Percentiles rank a stretch among this genome's conserved stretches.
Evolutionary conservation across 1,140 invertebrate genomes (phyloP).

Genomic region (Penaeus indicus): DNA sequence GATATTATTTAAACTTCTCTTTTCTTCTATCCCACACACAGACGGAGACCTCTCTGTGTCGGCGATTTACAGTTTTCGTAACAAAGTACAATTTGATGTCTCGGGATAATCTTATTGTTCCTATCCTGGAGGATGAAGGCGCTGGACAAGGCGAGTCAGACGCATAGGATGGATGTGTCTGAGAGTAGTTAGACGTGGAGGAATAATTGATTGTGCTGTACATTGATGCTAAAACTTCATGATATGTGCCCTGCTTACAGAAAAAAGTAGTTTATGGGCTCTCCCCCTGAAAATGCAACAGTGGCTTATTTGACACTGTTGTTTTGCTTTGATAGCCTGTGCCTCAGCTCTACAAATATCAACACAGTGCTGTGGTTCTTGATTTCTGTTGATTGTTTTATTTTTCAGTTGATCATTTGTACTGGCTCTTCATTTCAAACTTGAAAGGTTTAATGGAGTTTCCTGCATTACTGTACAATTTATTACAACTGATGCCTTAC

Average conservation of each 20-base stretch:
- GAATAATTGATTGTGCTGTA: not conserved
- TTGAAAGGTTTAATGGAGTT: no score
- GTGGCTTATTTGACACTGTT: no score
- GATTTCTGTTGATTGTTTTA: no score
- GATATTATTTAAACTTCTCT: slow-evolving; percentile 18
- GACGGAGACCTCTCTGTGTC: slow-evolving; percentile 94
- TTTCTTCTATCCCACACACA: slow-evolving; percentile 69
- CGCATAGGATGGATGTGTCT: slow-evolving; percentile 39
- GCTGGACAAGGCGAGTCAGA: slow-evolving; percentile 57
- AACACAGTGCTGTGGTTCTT: no score
- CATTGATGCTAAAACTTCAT: not conserved
- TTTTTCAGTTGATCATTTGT: no score
- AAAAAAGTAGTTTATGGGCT: no score
- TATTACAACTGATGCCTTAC: no score
- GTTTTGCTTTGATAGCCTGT: no score
- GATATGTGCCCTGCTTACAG: not conserved
- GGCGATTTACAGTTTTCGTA: slow-evolving; percentile 97
- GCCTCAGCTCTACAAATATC: no score
- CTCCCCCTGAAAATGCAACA: no score
- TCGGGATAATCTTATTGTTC: slow-evolving; percentile 98
- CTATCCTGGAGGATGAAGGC: slow-evolving; percentile 80
- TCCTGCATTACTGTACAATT: no score
- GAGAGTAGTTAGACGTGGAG: not conserved
- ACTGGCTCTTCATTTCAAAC: no score
- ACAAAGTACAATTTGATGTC: slow-evolving; percentile 99